Percentiles rank a stretch among this genome's conserved stretches.
These are phyloP conservation scores for Phataginus tricuspis DNA, from an alignment of 2,797 vertebrate genomes.

Conservation along the genomic window DNA sequence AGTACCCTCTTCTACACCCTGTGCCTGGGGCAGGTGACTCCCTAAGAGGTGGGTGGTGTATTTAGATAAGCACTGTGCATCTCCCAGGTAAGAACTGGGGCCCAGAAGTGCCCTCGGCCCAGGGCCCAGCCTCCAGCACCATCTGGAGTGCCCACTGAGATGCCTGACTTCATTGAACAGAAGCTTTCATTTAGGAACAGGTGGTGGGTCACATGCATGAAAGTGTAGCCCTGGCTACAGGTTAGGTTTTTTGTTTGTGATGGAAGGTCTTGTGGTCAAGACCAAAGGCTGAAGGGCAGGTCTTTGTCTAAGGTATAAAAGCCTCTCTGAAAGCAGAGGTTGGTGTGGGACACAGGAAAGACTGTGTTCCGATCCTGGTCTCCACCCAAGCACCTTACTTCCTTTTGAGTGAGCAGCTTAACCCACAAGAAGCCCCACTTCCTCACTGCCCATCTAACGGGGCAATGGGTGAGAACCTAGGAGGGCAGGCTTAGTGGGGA, in stretches of 20 bases:
- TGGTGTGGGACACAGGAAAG: fast-evolving
- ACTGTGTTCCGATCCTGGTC: fast-evolving
- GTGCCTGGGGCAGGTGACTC: neutral
- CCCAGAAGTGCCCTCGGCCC: neutral
- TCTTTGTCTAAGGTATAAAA: neutral
- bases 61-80: fast-evolving
- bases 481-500: fast-evolving
- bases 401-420: neutral
- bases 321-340: neutral
- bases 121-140: neutral
- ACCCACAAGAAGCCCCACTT: fast-evolving
- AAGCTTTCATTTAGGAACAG: neutral
- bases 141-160: fast-evolving
- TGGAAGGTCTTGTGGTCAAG: neutral
- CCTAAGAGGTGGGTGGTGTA: fast-evolving
- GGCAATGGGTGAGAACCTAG: fast-evolving
- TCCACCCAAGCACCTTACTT: fast-evolving
- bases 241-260: neutral
- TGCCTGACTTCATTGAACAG: neutral
- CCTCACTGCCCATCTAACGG: neutral
- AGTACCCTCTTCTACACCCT: fast-evolving
- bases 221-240: fast-evolving
- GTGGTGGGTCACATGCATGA: fast-evolving
- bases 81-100: fast-evolving
- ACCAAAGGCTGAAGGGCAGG: neutral